These are phyloP conservation scores for Brenthis ino DNA, from an alignment of 2,888 invertebrate genomes.

Conservation along the genomic window DNA sequence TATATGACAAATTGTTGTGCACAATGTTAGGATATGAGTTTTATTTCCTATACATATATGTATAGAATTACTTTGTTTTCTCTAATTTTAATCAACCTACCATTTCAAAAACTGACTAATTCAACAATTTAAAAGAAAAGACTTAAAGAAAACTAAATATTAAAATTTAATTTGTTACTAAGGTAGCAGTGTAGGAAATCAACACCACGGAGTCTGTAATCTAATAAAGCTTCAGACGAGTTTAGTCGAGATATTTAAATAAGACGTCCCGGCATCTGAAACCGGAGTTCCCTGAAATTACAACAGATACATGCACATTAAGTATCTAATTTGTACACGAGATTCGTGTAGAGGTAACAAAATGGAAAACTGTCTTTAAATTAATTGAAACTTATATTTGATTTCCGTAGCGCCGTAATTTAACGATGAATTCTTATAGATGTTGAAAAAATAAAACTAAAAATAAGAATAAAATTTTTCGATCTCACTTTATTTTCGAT, in stretches of 20 bases:
- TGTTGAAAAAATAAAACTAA: too few species aligned
- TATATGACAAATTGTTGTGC: too few species aligned
- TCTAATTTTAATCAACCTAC: too few species aligned
- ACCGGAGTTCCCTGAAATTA: constrained; percentile 8
- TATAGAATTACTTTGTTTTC: too few species aligned
- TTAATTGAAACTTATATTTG: background rate
- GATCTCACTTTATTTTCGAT: too few species aligned
- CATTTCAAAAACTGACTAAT: too few species aligned
- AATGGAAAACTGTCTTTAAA: background rate
- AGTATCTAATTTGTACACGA: background rate
- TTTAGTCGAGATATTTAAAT: constrained; percentile 22
- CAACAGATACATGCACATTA: constrained; percentile 9
- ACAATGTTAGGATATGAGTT: too few species aligned
- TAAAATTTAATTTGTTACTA: constrained; percentile 13
- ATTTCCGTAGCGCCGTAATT: too few species aligned
- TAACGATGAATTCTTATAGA: too few species aligned
- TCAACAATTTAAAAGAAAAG: too few species aligned
- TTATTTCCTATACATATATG: too few species aligned
- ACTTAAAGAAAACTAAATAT: background rate
- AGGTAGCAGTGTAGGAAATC: constrained; percentile 19
- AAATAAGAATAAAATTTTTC: too few species aligned
- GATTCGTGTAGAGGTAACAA: background rate
- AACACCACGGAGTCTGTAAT: constrained; percentile 25
- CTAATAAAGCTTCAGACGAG: constrained; percentile 22
- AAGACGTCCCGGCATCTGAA: constrained; percentile 12